phyloP scores from a whole-genome alignment of 2,888 invertebrate genomes.

The Catocala sponsa region DNA sequence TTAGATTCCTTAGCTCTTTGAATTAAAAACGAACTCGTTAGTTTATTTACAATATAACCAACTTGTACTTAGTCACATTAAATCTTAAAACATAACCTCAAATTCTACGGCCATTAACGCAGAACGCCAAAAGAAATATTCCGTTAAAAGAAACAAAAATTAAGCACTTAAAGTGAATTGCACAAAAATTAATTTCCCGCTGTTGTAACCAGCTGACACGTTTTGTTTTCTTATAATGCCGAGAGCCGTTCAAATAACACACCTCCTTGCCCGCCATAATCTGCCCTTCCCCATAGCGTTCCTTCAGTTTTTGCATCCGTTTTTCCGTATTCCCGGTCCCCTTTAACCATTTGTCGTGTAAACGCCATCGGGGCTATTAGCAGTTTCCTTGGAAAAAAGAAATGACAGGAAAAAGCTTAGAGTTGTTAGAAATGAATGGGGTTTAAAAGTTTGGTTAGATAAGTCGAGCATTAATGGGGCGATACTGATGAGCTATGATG shows the following conservation, averaged over 20 bases:
- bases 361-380: constrained; percentile 41
- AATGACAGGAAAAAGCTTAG: constrained; percentile 39
- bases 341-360: constrained; percentile 27
- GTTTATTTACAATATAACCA: no score
- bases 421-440: constrained; percentile 31
- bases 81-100: no score
- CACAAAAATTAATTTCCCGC: constrained; percentile 10
- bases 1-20: no score
- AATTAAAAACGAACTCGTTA: no score
- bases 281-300: constrained; percentile 10
- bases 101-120: no score
- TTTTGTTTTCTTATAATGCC: constrained; percentile 15
- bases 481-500: background rate
- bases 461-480: background rate
- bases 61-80: no score
- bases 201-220: constrained; percentile 3
- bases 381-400: constrained; percentile 36
- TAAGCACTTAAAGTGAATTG: background rate
- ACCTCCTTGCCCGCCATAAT: constrained; percentile 22
- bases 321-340: constrained; percentile 27
- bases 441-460: constrained; percentile 25
- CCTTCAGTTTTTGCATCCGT: constrained; percentile 34
- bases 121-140: no score
- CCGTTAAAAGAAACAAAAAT: background rate
- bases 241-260: constrained; percentile 1